Conservation (phyloP, 2,113 vertebrate species). For the Platanista minor region DNA sequence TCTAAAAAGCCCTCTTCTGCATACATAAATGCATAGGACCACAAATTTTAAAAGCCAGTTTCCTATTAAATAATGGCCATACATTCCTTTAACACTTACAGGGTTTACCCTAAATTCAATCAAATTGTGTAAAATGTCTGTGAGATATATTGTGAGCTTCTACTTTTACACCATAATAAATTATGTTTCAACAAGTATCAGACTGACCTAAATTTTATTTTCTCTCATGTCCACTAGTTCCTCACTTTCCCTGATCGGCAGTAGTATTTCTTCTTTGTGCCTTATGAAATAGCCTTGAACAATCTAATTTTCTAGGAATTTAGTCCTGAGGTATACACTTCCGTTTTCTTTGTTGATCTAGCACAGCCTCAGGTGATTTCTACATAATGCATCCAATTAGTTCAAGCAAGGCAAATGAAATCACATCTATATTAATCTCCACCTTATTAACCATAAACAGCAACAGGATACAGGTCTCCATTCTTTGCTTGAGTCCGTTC, state of each 20-base stretch:
- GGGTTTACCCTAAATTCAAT: slow-evolving; percentile 19
- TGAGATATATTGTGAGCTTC: neutral
- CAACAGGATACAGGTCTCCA: neutral
- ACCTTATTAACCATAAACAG: slow-evolving; percentile 49
- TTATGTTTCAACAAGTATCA: slow-evolving; percentile 30
- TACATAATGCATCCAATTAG: slow-evolving; percentile 59
- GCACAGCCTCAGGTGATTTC: slow-evolving; percentile 47
- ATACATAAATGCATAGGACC: slow-evolving; percentile 27
- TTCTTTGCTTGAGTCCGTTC: slow-evolving; percentile 45
- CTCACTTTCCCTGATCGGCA: slow-evolving; percentile 46
- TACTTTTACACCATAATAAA: neutral
- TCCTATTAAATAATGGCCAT: slow-evolving; percentile 27
- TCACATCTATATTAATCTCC: slow-evolving; percentile 32
- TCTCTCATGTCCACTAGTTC: neutral
- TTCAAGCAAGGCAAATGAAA: slow-evolving; percentile 65
- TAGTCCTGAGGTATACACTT: slow-evolving; percentile 69
- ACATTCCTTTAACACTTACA: slow-evolving; percentile 43
- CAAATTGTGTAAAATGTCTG: neutral
- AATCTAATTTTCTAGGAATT: slow-evolving; percentile 57
- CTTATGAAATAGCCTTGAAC: slow-evolving; percentile 11
- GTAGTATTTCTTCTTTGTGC: neutral
- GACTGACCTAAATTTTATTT: slow-evolving; percentile 23
- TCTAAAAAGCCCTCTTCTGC: neutral
- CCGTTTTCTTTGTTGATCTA: slow-evolving; percentile 78
- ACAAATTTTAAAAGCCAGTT: slow-evolving; percentile 42